Conservation (phyloP, 1,140 invertebrate genomes). For the Mercenaria mercenaria region DNA sequence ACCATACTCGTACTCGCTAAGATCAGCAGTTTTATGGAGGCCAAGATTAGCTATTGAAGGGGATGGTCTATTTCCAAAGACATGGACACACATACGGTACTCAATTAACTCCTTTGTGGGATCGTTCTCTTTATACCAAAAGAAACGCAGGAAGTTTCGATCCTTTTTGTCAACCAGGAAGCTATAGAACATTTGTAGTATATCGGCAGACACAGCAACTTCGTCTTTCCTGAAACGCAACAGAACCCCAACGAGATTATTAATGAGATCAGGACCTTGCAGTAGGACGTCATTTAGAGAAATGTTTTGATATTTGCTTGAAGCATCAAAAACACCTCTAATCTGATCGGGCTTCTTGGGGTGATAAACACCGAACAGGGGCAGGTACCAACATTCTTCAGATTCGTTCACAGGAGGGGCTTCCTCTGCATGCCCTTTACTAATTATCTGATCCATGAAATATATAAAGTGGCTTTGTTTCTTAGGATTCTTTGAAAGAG, state of each 20-base stretch:
- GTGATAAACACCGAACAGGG: slow-evolving; percentile 39
- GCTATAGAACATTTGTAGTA: not conserved
- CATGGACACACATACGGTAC: not conserved
- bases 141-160: not conserved
- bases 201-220: slow-evolving; percentile 47
- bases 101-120: not conserved
- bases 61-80: not conserved
- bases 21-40: not conserved
- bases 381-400: slow-evolving; percentile 35
- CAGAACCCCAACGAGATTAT: slow-evolving; percentile 69
- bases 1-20: slow-evolving; percentile 41
- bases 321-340: slow-evolving; percentile 63
- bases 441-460: slow-evolving; percentile 48
- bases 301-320: slow-evolving; percentile 2
- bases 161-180: not conserved
- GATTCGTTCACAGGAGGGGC: not conserved
- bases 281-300: slow-evolving; percentile 73
- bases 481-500: slow-evolving; percentile 12
- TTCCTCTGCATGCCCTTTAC: slow-evolving; percentile 12
- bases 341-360: slow-evolving; percentile 32
- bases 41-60: not conserved
- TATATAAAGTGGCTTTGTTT: slow-evolving; percentile 31
- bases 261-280: slow-evolving; percentile 83
- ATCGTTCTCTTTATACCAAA: slow-evolving; percentile 38
- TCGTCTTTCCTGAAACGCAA: slow-evolving; percentile 65